Evolutionary conservation across 1,140 invertebrate genomes (phyloP).

Genomic region (Conus betulinus): DNA sequence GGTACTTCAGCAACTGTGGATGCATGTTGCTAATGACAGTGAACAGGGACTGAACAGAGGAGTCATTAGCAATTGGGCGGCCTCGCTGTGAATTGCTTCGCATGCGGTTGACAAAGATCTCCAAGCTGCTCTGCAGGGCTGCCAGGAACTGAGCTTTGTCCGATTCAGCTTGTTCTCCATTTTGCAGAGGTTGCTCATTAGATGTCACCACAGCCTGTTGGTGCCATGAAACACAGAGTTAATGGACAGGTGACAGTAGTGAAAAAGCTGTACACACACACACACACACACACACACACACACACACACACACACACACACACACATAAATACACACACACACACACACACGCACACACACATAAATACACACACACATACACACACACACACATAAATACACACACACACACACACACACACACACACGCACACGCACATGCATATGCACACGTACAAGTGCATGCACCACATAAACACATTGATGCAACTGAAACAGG

Average conservation of each 20-base stretch:
- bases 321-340: too few species aligned
- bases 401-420: too few species aligned
- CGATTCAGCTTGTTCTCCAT: constrained; percentile 82
- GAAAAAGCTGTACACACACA: neutral
- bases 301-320: too few species aligned
- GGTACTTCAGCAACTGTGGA: constrained; percentile 92
- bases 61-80: constrained; percentile 96
- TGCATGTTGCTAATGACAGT: constrained; percentile 98
- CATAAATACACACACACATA: too few species aligned
- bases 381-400: too few species aligned
- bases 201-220: neutral
- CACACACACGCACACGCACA: too few species aligned
- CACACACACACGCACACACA: too few species aligned
- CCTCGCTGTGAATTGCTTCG: constrained; percentile 97
- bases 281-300: neutral
- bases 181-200: constrained; percentile 67
- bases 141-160: constrained; percentile 92
- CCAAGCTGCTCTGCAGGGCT: constrained; percentile 78
- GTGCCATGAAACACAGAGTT: neutral
- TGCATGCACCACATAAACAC: too few species aligned
- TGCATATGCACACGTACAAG: too few species aligned
- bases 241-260: neutral
- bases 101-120: constrained; percentile 99
- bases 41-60: constrained; percentile 97
- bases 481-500: too few species aligned